phyloP scores from a whole-genome alignment of 1,140 invertebrate genomes.

The Colletes latitarsis region DNA sequence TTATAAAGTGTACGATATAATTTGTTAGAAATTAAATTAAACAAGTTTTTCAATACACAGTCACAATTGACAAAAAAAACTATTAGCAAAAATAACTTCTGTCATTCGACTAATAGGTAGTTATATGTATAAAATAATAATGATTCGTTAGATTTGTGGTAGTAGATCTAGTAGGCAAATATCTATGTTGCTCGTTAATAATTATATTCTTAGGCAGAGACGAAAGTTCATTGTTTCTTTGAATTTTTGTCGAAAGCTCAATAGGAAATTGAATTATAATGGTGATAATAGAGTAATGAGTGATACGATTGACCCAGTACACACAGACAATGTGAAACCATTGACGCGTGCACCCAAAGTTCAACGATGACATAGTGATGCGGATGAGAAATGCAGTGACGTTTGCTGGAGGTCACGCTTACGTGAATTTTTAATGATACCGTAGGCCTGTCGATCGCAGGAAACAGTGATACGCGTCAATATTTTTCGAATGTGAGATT shows the following conservation, averaged over 20 bases:
- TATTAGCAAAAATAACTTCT: too few species aligned
- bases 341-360: conserved; percentile 27
- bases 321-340: not conserved
- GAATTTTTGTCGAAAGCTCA: not conserved
- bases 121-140: too few species aligned
- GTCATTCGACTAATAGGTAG: too few species aligned
- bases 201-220: too few species aligned
- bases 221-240: not conserved
- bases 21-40: too few species aligned
- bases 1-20: too few species aligned
- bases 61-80: too few species aligned
- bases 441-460: not conserved
- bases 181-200: too few species aligned
- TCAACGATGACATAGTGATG: conserved; percentile 25
- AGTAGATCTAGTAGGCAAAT: too few species aligned
- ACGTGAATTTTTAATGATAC: not conserved
- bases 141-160: too few species aligned
- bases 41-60: too few species aligned
- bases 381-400: not conserved
- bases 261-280: not conserved
- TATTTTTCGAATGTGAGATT: not conserved
- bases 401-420: not conserved
- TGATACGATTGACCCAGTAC: conserved; percentile 14
- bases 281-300: not conserved
- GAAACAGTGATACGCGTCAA: not conserved